phyloP scores from a whole-genome alignment of 2,797 vertebrate genomes.

The Eupleurogrammus muticus region DNA sequence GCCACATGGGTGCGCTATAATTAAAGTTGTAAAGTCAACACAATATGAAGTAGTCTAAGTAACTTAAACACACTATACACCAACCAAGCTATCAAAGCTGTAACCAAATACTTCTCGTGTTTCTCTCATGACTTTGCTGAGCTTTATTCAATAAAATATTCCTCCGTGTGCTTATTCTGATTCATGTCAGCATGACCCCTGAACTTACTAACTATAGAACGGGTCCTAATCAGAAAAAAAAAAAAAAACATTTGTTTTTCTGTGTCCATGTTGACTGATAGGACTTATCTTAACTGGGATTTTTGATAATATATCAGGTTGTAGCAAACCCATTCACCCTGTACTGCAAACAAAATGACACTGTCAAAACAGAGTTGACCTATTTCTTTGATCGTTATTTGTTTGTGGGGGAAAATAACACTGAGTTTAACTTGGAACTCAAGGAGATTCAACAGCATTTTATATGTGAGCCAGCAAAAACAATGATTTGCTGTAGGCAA shows the following conservation, averaged over 20 bases:
- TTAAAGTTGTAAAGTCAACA: not conserved
- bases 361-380: not conserved
- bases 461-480: conserved; percentile 3
- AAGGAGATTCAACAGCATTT: conserved; percentile 11
- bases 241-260: not conserved
- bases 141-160: not conserved
- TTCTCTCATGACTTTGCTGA: not conserved
- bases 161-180: not conserved
- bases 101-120: too few relatives aligned
- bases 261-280: not conserved
- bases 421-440: not conserved
- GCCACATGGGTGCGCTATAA: conserved; percentile 51
- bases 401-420: not conserved
- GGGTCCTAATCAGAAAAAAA: not conserved
- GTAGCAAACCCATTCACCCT: not conserved
- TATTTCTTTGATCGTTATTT: not conserved
- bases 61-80: not conserved
- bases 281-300: not conserved
- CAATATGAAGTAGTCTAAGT: not conserved
- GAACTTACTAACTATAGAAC: not conserved
- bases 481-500: conserved; percentile 2
- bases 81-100: not conserved
- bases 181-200: not conserved
- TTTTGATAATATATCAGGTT: not conserved
- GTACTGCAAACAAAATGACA: conserved; percentile 3